Base-by-base conservation (phyloP, 1,140 invertebrate species). In the Conus betulinus region DNA sequence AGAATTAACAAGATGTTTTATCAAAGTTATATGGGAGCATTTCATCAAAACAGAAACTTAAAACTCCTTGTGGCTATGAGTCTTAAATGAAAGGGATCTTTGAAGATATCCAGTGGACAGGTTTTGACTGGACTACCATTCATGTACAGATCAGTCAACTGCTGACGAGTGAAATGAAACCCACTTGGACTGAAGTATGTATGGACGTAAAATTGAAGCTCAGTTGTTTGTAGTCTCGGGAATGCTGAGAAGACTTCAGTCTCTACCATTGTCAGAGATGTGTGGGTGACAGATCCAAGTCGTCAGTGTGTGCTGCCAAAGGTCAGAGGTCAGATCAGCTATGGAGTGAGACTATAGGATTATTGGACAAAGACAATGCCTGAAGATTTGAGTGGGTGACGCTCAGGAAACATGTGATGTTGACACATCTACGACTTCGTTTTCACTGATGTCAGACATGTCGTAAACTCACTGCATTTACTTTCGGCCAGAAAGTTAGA, bases 41-140 rank as follows among this genome's bases (percentile, higher is more conserved):
- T 3, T 52, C 81, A 39, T 5, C 23, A 39, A 91, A 92, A 51
- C 92, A 92, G n/a, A n/a, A 92, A 52, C 23, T 76, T 84, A 74
- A 86, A 91, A 4, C 63, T 78, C 71, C 91, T 90, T 25, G 89
- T 76, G 15, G 78, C 53, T 1, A 91, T 79, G 11, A 23, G 3
- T 20, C 74, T 15, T 8, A 91, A 82, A 6, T 81, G 27, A 10
- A 6, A 17, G 4, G 89, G 52, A n/a, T 71, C 63, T 57, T 79
- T 85, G 25, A 92, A 90, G 13, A 89, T 60, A 23, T 89, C 52
- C 13, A 10, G 2, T 53, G 82, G 82, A 23, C 15, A 84, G 13
- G 15, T 57, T 60, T 84, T 7, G 11, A 84, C 20, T 6, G 51
- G 82, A 57, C 6, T 84, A 84, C 25, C 52, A 23, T 55, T 25